Conservation (phyloP, 2,797 vertebrate genomes). For the Notolepis coatsorum region DNA sequence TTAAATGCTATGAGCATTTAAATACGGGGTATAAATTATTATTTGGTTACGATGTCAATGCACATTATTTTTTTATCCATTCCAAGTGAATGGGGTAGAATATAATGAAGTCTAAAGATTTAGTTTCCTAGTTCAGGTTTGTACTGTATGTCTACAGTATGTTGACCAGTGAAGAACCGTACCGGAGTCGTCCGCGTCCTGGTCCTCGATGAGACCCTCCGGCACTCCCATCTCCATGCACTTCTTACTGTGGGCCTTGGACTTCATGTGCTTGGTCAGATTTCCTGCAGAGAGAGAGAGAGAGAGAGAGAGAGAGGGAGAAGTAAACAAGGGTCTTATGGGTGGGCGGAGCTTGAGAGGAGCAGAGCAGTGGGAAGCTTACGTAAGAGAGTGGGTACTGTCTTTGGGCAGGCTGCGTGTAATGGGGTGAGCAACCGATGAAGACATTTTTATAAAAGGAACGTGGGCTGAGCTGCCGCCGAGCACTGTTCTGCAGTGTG, state of each 20-base stretch:
- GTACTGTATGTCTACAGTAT: too few species aligned
- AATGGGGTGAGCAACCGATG: conserved; percentile 79
- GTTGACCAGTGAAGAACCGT: conserved; percentile 43
- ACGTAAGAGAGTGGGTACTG: conserved; percentile 63
- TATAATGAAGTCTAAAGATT: too few species aligned
- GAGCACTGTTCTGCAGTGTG: conserved; percentile 74
- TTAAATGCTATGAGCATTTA: too few species aligned
- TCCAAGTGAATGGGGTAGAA: too few species aligned
- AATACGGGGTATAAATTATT: too few species aligned
- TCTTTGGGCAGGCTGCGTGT: conserved; percentile 64
- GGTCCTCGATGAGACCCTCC: conserved; percentile 90
- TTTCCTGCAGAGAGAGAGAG: conserved; percentile 86
- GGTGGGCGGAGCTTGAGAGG: conserved; percentile 58
- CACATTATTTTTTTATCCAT: too few species aligned
- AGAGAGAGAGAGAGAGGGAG: background rate
- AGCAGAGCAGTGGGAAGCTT: conserved; percentile 62
- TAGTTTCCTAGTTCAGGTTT: too few species aligned
- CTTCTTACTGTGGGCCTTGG: conserved; percentile 99
- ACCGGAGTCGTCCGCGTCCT: conserved; percentile 97
- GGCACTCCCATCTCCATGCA: conserved; percentile 97
- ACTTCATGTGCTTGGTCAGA: conserved; percentile 99
- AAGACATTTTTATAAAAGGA: conserved; percentile 80
- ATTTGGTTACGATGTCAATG: too few species aligned
- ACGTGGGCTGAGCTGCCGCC: conserved; percentile 80
- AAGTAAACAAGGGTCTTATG: conserved; percentile 22